Base-by-base conservation (phyloP, 2,797 vertebrate genomes). In the Miichthys miiuy region DNA sequence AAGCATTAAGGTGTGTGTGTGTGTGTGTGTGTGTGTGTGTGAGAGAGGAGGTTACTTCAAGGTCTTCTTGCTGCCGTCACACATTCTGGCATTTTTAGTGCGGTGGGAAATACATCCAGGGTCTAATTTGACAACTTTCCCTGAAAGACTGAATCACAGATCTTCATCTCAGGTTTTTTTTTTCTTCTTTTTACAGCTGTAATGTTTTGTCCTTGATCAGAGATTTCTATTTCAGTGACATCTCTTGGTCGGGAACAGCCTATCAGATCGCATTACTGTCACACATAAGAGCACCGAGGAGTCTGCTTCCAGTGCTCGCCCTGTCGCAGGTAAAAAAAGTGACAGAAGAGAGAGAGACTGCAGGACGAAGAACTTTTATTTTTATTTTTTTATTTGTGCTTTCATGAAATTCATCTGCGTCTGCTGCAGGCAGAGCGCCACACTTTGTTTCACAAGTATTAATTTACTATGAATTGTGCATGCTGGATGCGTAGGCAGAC, bases 231-330 rank as follows among this genome's bases (percentile, higher is more conserved):
- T 75, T 85, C 65, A 13, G 71, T 72, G 75, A 72, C 73, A 73
- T 82, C 68, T 81, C 74, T 38, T 57, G 69, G 9, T 52, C 67
- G 76, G 66, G 34, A 82, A 30, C 71, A 70, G 73, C 69, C 73
- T 76, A 75, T 90, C 84, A 81, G 77, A 68, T 71, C 9, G 21
- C 62, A 72, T 87, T 34, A 78, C 75, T 73, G 80, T 87, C 77
- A 80, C 54, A 80, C 12, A 20, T 38, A 66, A 72, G 71, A 46
- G 52, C 79, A 64, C 72, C 69, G 65, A 77, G 47, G 38, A 83
- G 62, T 68, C 60, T 27, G 50, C 64, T 55, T 57, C 42, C 72
- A 60, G 69, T 11, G 38, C 47, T 18, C 62, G 10, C 44, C 11
- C 48, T 47, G 50, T 79, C 60, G 14, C 78, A 82, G 86, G 73